Conservation (phyloP, 2,113 vertebrate genomes). For the Podarcis muralis region DNA sequence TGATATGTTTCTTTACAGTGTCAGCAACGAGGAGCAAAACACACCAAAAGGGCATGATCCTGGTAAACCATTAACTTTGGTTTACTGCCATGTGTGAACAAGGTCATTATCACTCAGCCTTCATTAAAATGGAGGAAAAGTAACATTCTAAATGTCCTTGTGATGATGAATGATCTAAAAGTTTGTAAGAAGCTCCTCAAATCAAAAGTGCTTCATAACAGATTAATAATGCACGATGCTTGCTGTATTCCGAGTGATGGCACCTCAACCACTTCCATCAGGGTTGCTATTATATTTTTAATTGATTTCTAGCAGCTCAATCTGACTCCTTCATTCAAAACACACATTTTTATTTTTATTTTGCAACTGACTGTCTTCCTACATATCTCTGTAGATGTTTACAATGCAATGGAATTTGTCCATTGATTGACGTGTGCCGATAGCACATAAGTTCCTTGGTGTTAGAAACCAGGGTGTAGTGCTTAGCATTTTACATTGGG, state of each 20-base stretch:
- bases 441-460: conserved; percentile 66
- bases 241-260: conserved; percentile 40
- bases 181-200: background rate
- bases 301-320: conserved; percentile 61
- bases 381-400: conserved; percentile 48
- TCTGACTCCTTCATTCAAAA: conserved; percentile 59
- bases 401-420: conserved; percentile 48
- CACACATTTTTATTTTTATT: conserved; percentile 58
- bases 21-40: too few relatives aligned
- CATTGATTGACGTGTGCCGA: conserved; percentile 66
- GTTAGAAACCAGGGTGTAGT: conserved; percentile 54
- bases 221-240: conserved; percentile 33
- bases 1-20: too few relatives aligned
- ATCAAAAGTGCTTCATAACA: conserved; percentile 1
- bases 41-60: too few relatives aligned
- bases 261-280: conserved; percentile 51
- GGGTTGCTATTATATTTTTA: conserved; percentile 60
- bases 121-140: background rate
- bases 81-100: background rate
- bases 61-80: background rate
- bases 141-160: background rate
- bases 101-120: background rate
- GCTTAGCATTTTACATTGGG: conserved; percentile 58
- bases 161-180: background rate
- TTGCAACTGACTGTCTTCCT: conserved; percentile 61